A percentile compares a stretch with the other conserved stretches of the same genome.
Evolutionary conservation across 1,140 invertebrate genomes (phyloP).

Genomic region (Cardiocondyla obscurior): DNA sequence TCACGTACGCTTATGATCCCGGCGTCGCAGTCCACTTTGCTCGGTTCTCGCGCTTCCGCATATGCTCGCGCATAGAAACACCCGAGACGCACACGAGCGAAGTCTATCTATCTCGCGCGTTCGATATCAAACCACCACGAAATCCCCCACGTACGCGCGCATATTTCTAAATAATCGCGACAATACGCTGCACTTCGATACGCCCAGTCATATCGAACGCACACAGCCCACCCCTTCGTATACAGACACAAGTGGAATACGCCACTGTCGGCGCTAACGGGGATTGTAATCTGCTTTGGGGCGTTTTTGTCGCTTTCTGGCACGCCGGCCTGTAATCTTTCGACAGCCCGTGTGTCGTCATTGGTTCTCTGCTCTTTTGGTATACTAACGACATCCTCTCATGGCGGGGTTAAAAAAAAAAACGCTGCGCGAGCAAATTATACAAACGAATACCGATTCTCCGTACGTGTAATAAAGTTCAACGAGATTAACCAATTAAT

Average conservation of each 20-base stretch:
- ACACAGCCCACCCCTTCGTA: not conserved
- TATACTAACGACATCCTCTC: not conserved
- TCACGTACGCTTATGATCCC: slow-evolving; percentile 52
- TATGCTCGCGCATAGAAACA: not conserved
- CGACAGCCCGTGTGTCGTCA: slow-evolving; percentile 30
- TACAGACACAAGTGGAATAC: not conserved
- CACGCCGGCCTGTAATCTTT: slow-evolving; percentile 53
- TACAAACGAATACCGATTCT: slow-evolving; percentile 27
- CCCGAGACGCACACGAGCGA: not conserved
- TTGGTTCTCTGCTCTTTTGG: slow-evolving; percentile 12
- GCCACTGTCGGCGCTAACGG: not conserved
- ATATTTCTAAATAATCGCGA: slow-evolving; percentile 24
- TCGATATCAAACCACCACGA: not conserved
- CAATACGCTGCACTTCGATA: not conserved
- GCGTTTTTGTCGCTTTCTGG: slow-evolving; percentile 46
- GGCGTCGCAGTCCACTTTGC: slow-evolving; percentile 22
- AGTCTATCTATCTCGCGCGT: not conserved
- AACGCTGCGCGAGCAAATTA: slow-evolving; percentile 3
- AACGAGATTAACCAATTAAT: slow-evolving; percentile 74
- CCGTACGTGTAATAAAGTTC: slow-evolving; percentile 9
- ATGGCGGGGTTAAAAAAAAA: slow-evolving; percentile 1
- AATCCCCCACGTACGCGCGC: not conserved
- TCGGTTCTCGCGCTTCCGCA: not conserved
- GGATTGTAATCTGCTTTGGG: slow-evolving; percentile 54
- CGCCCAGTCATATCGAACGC: not conserved